Percentiles rank a stretch among this genome's conserved stretches.
These are phyloP conservation scores for Eupithecia centaureata DNA, from an alignment of 2,888 invertebrate species.

Conservation along the genomic window DNA sequence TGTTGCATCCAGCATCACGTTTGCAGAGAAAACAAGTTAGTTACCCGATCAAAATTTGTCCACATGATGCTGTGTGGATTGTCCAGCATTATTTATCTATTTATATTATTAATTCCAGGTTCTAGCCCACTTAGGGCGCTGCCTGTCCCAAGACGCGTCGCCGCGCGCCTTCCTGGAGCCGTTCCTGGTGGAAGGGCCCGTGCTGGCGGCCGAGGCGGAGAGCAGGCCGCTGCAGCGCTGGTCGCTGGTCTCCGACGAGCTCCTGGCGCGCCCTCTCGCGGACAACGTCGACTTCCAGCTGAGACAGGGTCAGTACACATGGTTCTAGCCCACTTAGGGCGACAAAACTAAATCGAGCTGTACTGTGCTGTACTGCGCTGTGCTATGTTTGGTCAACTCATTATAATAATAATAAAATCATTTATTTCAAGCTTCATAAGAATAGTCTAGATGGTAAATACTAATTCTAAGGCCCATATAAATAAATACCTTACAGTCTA, in stretches of 20 bases:
- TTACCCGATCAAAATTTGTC: too few relatives aligned
- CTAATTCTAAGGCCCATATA: too few relatives aligned
- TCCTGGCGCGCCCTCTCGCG: constrained; percentile 93
- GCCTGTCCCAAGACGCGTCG: constrained; percentile 96
- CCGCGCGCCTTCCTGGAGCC: constrained; percentile 98
- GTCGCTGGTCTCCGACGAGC: constrained; percentile 97
- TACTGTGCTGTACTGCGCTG: background rate
- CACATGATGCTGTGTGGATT: background rate
- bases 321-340: too few relatives aligned
- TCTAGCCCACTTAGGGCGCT: constrained; percentile 94
- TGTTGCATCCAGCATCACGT: too few relatives aligned
- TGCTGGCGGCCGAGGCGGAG: constrained; percentile 93
- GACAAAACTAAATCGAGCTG: background rate
- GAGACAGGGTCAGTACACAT: constrained; percentile 87
- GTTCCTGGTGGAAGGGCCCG: constrained; percentile 93
- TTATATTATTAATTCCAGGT: constrained; percentile 75
- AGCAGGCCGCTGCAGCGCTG: constrained; percentile 94
- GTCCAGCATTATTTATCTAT: background rate
- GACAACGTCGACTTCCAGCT: constrained; percentile 95
- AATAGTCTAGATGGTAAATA: too few relatives aligned
- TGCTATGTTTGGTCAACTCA: background rate
- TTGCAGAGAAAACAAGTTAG: too few relatives aligned
- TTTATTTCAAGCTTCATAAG: too few relatives aligned
- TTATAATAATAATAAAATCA: too few relatives aligned
- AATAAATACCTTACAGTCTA: too few relatives aligned